Percentiles rank a stretch among this genome's conserved stretches.
These are phyloP conservation scores for Nibea albiflora DNA, from an alignment of 2,113 vertebrate genomes.

Conservation along the genomic window DNA sequence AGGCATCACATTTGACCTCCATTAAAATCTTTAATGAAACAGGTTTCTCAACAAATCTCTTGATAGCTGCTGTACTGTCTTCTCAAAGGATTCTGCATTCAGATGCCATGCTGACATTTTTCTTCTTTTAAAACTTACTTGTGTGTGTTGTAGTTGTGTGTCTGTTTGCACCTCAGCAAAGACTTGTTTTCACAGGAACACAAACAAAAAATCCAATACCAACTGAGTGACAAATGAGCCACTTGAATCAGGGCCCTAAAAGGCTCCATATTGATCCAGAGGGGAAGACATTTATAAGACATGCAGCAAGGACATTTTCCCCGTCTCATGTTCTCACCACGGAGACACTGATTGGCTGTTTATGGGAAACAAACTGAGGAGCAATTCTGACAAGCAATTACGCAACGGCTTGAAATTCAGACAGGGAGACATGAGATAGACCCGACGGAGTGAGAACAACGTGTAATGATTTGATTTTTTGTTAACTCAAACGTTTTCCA, in stretches of 20 bases:
- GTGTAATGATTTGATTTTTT: not conserved
- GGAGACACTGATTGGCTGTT: slow-evolving; percentile 45
- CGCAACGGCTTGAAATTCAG: not conserved
- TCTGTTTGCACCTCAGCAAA: not conserved
- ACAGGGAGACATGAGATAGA: not conserved
- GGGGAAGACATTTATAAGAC: slow-evolving; percentile 43
- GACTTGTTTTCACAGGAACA: slow-evolving; percentile 36
- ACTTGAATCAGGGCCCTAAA: slow-evolving; percentile 14
- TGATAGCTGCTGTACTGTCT: not conserved
- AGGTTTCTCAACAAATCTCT: not conserved
- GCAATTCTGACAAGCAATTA: slow-evolving; percentile 51
- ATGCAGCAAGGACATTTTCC: slow-evolving; percentile 40
- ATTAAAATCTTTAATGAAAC: not conserved
- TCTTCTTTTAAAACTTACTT: slow-evolving; percentile 11
- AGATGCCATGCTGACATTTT: slow-evolving; percentile 25
- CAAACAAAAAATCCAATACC: slow-evolving; percentile 60
- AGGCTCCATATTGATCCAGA: slow-evolving; percentile 54
- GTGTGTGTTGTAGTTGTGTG: not conserved
- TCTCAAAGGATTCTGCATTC: not conserved
- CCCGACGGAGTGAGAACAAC: not conserved
- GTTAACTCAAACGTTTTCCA: not conserved
- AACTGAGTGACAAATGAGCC: slow-evolving; percentile 46
- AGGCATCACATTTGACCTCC: not conserved
- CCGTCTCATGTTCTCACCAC: slow-evolving; percentile 31
- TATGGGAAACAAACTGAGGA: slow-evolving; percentile 23